phyloP scores from a whole-genome alignment of 2,113 vertebrate genomes.

The Eubucco bourcierii region DNA sequence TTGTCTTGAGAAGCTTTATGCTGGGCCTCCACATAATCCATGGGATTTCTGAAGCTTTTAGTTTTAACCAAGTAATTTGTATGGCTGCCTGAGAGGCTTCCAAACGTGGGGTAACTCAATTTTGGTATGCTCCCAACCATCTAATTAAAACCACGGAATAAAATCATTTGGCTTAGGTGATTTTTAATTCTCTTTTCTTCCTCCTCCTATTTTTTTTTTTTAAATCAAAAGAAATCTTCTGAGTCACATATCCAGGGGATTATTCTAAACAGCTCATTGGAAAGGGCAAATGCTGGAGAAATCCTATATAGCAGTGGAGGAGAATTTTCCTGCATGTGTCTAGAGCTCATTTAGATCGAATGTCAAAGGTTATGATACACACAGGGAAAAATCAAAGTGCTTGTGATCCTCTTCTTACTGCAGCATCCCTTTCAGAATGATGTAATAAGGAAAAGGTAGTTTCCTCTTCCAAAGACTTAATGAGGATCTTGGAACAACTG shows the following conservation, averaged over 20 bases:
- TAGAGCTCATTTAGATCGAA: background rate
- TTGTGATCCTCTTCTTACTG: background rate
- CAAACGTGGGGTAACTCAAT: constrained; percentile 52
- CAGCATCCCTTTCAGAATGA: background rate
- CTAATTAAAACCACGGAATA: constrained; percentile 51
- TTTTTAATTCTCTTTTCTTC: constrained; percentile 21
- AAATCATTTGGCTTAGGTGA: constrained; percentile 18
- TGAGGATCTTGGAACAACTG: background rate
- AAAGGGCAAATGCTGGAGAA: constrained; percentile 26
- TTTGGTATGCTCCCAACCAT: constrained; percentile 23
- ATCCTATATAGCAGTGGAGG: background rate
- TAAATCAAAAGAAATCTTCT: constrained; percentile 12
- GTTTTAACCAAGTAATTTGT: constrained; percentile 69
- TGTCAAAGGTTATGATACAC: constrained; percentile 13
- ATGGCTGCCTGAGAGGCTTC: constrained; percentile 58
- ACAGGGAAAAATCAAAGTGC: background rate
- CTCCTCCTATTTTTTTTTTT: background rate
- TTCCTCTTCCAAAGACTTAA: background rate
- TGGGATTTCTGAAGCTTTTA: constrained; percentile 73
- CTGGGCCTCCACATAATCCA: constrained; percentile 64
- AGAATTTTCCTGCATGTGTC: background rate
- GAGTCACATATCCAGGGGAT: background rate
- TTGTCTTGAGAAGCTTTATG: constrained; percentile 44
- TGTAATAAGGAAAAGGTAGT: background rate
- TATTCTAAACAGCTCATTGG: constrained; percentile 5